phyloP scores from a whole-genome alignment of 2,113 vertebrate genomes.

The Cyphomyrus plagiostoma region DNA sequence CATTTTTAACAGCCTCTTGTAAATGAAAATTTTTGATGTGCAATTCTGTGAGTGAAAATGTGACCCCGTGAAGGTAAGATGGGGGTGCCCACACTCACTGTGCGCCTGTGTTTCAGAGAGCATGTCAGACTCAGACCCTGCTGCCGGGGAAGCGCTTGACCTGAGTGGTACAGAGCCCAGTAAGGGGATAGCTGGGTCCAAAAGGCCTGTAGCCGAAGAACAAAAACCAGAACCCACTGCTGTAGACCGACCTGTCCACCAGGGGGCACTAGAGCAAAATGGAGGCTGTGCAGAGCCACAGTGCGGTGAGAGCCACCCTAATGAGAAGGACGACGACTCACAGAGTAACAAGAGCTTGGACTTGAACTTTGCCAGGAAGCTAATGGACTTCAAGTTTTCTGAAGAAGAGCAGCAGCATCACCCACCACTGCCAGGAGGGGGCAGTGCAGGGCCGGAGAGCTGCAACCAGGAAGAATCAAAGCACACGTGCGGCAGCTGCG shows the following conservation, averaged over 20 bases:
- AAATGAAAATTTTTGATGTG: not conserved
- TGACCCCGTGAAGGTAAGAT: not conserved
- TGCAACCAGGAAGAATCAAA: slow-evolving; percentile 66
- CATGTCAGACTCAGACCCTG: slow-evolving; percentile 70
- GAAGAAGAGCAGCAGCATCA: slow-evolving; percentile 34
- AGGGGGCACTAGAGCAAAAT: slow-evolving; percentile 41
- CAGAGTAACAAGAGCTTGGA: slow-evolving; percentile 93
- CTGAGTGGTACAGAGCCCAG: slow-evolving; percentile 49
- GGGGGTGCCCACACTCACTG: not conserved
- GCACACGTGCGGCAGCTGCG: slow-evolving; percentile 74
- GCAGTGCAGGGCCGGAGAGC: slow-evolving; percentile 26
- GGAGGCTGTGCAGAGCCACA: slow-evolving; percentile 25
- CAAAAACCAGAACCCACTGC: slow-evolving; percentile 22
- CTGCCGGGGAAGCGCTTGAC: slow-evolving; percentile 59
- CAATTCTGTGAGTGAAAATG: not conserved
- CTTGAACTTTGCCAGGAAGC: slow-evolving; percentile 86
- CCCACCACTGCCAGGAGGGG: slow-evolving; percentile 23
- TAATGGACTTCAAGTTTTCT: slow-evolving; percentile 88
- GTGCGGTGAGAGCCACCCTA: not conserved
- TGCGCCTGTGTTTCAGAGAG: slow-evolving; percentile 63
- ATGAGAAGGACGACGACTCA: slow-evolving; percentile 62
- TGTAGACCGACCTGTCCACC: slow-evolving; percentile 24
- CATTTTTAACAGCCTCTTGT: not conserved
- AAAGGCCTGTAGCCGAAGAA: not conserved
- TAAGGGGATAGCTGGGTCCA: slow-evolving; percentile 21